Evolutionary conservation across 1,140 invertebrate genomes (phyloP).

Genomic region (Uloborus diversus): DNA sequence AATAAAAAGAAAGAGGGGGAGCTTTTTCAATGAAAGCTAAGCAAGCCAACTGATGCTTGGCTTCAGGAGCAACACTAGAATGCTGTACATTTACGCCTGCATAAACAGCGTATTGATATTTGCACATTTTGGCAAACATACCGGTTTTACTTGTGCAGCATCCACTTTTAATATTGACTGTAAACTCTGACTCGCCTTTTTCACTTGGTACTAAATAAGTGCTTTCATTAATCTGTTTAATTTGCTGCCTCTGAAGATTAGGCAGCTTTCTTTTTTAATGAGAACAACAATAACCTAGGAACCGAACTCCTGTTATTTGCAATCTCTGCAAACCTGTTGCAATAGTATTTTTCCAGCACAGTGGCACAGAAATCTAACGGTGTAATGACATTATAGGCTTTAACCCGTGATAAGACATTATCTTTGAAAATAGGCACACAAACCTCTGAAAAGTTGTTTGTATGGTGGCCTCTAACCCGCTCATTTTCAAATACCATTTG

Average conservation of each 20-base stretch:
- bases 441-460: constrained; percentile 30
- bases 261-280: background rate
- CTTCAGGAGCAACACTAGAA: background rate
- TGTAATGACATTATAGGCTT: constrained; percentile 11
- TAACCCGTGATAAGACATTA: background rate
- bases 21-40: background rate
- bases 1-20: background rate
- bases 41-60: background rate
- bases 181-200: background rate
- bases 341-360: background rate
- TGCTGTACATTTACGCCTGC: background rate
- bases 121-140: background rate
- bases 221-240: background rate
- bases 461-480: constrained; percentile 6
- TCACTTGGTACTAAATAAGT: background rate
- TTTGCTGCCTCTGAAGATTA: background rate
- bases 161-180: background rate
- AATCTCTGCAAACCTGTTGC: background rate
- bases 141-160: background rate
- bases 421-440: constrained; percentile 2
- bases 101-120: background rate
- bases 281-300: background rate
- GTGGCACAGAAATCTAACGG: background rate
- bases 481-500: constrained; percentile 11
- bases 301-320: background rate